Conservation (phyloP, 2,888 invertebrate species). For the Theretra japonica region DNA sequence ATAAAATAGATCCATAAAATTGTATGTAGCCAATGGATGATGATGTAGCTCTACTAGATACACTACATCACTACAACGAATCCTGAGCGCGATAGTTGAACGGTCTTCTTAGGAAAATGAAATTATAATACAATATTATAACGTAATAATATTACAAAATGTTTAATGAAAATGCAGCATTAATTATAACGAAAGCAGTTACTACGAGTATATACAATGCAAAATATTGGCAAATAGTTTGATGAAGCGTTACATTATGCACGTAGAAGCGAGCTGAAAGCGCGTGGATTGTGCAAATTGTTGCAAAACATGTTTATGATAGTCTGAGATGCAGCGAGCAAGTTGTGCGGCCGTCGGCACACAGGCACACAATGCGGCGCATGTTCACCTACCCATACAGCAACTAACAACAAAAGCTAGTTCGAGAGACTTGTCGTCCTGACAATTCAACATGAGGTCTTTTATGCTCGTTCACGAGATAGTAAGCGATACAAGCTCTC, state of each 20-base stretch:
- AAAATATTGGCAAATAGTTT: background rate
- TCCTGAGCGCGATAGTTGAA: no score
- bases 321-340: constrained; percentile 34
- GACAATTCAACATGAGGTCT: constrained; percentile 39
- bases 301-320: constrained; percentile 23
- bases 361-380: constrained; percentile 35
- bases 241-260: background rate
- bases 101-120: no score
- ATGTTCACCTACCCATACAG: constrained; percentile 37
- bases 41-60: no score
- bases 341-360: constrained; percentile 32
- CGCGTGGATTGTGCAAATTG: constrained; percentile 25
- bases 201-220: background rate
- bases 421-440: constrained; percentile 42
- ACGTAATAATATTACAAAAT: background rate
- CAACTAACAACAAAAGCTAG: constrained; percentile 43
- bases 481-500: background rate
- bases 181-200: background rate
- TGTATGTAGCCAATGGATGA: no score
- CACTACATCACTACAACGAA: no score
- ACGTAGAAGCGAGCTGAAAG: background rate
- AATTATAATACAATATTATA: no score
- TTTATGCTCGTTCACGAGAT: constrained; percentile 23
- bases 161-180: background rate
- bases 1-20: no score